phyloP scores from a whole-genome alignment of 2,113 vertebrate species.

The Orcinus orca region DNA sequence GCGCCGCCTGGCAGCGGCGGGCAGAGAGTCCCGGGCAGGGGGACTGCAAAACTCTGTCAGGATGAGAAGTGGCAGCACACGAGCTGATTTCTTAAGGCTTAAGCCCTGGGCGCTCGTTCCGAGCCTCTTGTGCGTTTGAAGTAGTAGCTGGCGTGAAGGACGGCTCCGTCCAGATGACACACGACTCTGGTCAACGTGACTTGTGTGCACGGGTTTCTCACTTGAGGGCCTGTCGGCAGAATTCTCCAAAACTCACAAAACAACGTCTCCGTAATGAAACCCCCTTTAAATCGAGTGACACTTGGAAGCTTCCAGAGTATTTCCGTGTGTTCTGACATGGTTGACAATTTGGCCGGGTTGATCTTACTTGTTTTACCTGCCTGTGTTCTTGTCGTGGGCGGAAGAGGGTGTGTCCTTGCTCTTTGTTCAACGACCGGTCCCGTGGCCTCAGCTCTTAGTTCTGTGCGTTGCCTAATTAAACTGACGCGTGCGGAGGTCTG shows the following conservation, averaged over 20 bases:
- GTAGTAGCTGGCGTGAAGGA: not conserved
- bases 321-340: accelerated
- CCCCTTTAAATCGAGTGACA: not conserved
- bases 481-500: not conserved
- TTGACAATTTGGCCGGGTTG: not conserved
- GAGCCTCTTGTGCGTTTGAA: not conserved
- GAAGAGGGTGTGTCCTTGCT: not conserved
- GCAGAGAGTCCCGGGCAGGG: conserved; percentile 48
- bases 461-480: conserved; percentile 33
- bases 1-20: conserved; percentile 80
- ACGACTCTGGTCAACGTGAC: not conserved
- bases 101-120: conserved; percentile 60
- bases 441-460: not conserved
- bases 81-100: conserved; percentile 71
- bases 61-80: conserved; percentile 20
- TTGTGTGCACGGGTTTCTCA: not conserved
- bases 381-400: not conserved
- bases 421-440: not conserved
- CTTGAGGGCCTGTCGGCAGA: not conserved
- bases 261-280: not conserved
- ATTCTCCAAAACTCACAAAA: not conserved
- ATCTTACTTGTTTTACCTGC: not conserved
- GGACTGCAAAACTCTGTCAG: conserved; percentile 73
- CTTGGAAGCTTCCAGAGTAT: not conserved
- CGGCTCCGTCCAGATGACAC: not conserved